phyloP scores from a whole-genome alignment of 1,140 invertebrate genomes.

The Ceratoteleas bidentatus region DNA sequence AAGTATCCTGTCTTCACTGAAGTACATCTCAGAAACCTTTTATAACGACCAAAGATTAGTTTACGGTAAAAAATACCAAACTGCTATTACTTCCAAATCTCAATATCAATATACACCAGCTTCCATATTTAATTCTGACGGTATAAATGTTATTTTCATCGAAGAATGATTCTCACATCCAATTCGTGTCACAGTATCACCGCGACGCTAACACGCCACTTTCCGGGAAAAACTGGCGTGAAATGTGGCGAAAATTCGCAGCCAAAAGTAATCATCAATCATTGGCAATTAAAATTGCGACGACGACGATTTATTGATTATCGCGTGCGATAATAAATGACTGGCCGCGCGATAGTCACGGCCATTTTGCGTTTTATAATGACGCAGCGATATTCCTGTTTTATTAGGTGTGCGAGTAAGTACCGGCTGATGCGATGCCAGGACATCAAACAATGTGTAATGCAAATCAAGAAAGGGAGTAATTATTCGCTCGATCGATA shows the following conservation, averaged over 20 bases:
- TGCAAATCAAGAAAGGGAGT: slow-evolving; percentile 54
- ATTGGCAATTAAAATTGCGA: slow-evolving; percentile 16
- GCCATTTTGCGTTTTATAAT: slow-evolving; percentile 26
- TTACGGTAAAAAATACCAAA: no score
- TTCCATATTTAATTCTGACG: no score
- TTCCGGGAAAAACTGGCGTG: neutral
- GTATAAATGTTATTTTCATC: no score
- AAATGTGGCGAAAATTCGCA: no score
- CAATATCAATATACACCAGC: no score
- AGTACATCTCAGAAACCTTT: no score
- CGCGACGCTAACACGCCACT: neutral
- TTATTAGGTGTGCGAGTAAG: slow-evolving; percentile 42
- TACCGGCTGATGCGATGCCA: slow-evolving; percentile 32
- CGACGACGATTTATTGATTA: slow-evolving; percentile 14
- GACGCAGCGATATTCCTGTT: slow-evolving; percentile 26
- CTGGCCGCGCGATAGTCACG: neutral
- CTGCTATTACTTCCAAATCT: no score
- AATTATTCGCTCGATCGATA: slow-evolving; percentile 50
- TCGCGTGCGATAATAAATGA: slow-evolving; percentile 22
- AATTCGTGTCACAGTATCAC: no score
- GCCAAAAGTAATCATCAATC: slow-evolving; percentile 1
- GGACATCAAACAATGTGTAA: slow-evolving; percentile 46
- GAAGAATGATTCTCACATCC: no score
- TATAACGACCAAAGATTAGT: no score
- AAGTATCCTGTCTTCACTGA: no score